Evolutionary conservation across 2,113 vertebrate genomes (phyloP).

Genomic region (Cyanoramphus novaezelandiae): DNA sequence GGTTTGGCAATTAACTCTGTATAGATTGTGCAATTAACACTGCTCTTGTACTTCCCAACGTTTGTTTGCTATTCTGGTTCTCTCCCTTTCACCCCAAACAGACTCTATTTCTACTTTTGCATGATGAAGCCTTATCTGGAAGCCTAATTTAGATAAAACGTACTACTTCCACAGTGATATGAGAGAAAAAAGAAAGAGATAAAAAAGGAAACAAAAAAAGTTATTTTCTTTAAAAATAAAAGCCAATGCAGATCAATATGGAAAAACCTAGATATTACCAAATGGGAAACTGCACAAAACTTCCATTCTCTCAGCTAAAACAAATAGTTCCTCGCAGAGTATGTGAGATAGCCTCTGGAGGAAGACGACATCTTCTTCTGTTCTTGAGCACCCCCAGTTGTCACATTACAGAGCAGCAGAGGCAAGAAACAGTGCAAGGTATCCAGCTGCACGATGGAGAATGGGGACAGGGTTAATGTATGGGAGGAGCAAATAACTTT

Average conservation of each 20-base stretch:
- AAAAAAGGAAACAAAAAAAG: neutral
- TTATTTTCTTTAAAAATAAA: neutral
- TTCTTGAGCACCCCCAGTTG: conserved; percentile 58
- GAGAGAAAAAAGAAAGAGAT: neutral
- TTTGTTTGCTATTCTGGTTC: neutral
- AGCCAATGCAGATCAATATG: neutral
- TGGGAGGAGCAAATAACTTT: neutral
- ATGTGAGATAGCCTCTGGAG: neutral
- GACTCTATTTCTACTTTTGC: neutral
- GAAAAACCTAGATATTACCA: neutral
- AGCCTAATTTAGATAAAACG: neutral
- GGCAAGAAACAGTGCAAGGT: neutral
- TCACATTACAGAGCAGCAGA: conserved; percentile 42
- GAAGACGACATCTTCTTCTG: conserved; percentile 27
- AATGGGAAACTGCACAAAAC: neutral
- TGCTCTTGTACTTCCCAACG: neutral
- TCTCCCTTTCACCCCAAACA: neutral
- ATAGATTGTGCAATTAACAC: neutral
- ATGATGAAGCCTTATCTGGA: neutral
- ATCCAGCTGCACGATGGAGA: neutral
- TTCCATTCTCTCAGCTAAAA: conserved; percentile 32
- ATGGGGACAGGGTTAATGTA: neutral
- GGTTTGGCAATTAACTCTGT: neutral
- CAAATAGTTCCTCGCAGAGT: conserved; percentile 23
- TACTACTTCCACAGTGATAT: neutral